Base-by-base conservation (phyloP, 2,113 vertebrate genomes). In the Rousettus leschenaultii region DNA sequence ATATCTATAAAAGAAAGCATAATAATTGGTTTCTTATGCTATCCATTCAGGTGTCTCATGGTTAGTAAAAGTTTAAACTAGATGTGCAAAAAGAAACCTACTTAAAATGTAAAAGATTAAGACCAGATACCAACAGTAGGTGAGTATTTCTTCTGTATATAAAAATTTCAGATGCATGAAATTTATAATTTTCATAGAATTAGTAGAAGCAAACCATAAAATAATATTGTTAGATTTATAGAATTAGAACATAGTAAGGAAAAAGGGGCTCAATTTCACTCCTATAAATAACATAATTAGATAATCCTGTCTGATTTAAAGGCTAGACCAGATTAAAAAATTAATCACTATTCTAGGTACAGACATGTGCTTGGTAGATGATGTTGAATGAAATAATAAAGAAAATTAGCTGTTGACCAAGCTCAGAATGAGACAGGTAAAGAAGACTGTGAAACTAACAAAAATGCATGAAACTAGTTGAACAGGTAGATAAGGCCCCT, bases 61-160 rank as follows among this genome's bases (percentile, higher is more conserved):
- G 43, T 92, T 95, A 83, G 15, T n/a, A 6, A 5, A 63, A 98
- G 97, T 95, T 96, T 94, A 97, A 96, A 94, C 48, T 51, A 97
- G 96, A 98, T 89, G 91, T 87, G 85, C 74, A 84, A 95, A 38
- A 43, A 51, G 35, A 83, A 59, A n/a, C 35, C 0, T 16, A 85
- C 21, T 80, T 73, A 83, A 84, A 87, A 73, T 77, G 30, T 91
- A 66, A 75, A 97, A 66, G 53, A 33, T 59, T 80, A 78, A 82
- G 70, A 93, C 45, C 5, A 84, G 35, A 78, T 86, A 82, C 68
- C 61, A 61, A 26, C n/a, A 65, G 45, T 48, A 92, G 1, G 7
- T 97, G 43, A 63, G 96, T 48, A 38, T 21, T 93, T 22, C 94
- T 51, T 40, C 16, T 77, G 43, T 66, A 26, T 43, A 70, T 77